Base-by-base conservation (phyloP, 2,888 invertebrate genomes). In the Zeuzera pyrina region DNA sequence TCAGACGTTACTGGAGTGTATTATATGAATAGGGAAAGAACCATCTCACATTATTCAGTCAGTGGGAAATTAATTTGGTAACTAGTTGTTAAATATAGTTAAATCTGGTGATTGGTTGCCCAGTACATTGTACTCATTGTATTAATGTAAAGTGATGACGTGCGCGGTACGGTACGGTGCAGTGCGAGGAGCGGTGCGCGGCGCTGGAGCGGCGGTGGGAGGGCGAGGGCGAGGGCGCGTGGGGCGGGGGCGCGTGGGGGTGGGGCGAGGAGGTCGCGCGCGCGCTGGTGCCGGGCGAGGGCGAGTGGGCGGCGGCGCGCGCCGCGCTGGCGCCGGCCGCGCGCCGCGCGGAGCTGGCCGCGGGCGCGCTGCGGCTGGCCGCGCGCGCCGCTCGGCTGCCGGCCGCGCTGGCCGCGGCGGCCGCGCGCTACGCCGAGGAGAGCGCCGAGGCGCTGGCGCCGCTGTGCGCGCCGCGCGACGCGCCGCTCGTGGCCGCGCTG, bases 151-250 rank as follows among this genome's bases (percentile, higher is more conserved):
- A n/a, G n/a, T n/a, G n/a, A n/a, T n/a, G n/a, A n/a, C n/a, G n/a
- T n/a, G n/a, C n/a, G n/a, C n/a, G n/a, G n/a, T n/a, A n/a, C n/a
- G n/a, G 5, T 19, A 8, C 19, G 8, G 5, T 15, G 7, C 52
- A 56, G 57, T 64, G 67, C 44, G 54, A 47, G 41, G 36, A 30
- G 33, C 53, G 47, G 3, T 64, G 69, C 50, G 38, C 3, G 6
- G 45, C 38, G 37, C 34, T 57, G 31, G 65, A 64, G 47, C 37
- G 34, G 31, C 36, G 41, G 33, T 5, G 22, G 11, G 6, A 12
- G 6, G n/a, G n/a, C n/a, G n/a, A n/a, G n/a, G n/a, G n/a, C n/a
- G 34, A 16, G 33, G 36, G 7, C 25, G 30, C 11, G 12, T 34
- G 4, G 12, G 39, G 22, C 12, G 48, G 4, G 19, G 45, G 31